Base-by-base conservation (phyloP, 1,140 invertebrate genomes). In the Zaprionus gabonicus region DNA sequence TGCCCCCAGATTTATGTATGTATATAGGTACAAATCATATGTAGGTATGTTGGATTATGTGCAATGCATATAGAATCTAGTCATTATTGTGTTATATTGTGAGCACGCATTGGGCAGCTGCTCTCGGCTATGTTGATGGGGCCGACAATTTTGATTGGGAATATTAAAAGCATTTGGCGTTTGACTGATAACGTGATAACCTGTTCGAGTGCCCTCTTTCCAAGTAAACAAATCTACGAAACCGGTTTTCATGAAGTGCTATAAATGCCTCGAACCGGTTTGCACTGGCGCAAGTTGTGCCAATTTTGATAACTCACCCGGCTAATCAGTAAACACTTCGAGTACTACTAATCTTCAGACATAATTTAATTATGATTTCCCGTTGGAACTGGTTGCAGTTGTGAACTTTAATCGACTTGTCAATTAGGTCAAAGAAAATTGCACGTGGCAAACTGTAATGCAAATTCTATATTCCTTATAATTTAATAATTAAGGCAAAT, bases 221-320 rank as follows among this genome's bases (percentile, higher is more conserved):
- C 41, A 53, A 71, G 66, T 75, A 62, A 63, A 28, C 58, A 63
- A 79, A 44, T 53, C 23, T 7, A 49, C 25, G 49, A 64, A 90
- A 79, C 83, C 83, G 76, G 88, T 91, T 91, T 70, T 4, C 13
- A 9, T 44, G 27, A 25, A 70, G 49, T 53, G 31, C 65, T 38
- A 75, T 55, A 59, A 53, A 64, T 59, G 1, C 25, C 0, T 1
- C 25, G 56, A 90, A 85, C 86, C 82, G 73, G 85, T 82, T 90
- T 78, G 13, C 77, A 72, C 67, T 72, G 66, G 73, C 67, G 64
- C 55, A 36, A 60, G 55, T 73, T 91, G 82, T 90, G 79, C 85
- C 79, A 90, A 82, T 90, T 90, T 82, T 77, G 79, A 90, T 88
- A 82, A 82, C 58, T 49, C 60, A 23, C 31, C 28, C 31, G 23